These are phyloP conservation scores for Zootoca vivipara DNA, from an alignment of 2,113 vertebrate species.

Conservation along the genomic window DNA sequence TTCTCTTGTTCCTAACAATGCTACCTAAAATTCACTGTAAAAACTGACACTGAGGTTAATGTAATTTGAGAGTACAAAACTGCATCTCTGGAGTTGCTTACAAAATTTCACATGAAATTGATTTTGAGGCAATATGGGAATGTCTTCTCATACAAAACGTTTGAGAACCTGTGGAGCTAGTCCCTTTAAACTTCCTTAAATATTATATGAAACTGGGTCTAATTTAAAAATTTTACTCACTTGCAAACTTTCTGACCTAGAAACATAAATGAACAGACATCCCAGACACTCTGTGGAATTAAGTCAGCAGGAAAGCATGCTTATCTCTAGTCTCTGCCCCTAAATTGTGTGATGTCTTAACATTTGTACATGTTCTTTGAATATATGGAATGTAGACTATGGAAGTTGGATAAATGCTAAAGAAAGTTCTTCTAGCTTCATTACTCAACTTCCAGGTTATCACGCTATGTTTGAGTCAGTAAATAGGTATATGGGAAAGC, in stretches of 20 bases:
- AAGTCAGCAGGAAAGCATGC: not conserved
- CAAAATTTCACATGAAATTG: not conserved
- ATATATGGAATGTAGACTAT: not conserved
- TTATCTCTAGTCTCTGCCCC: not conserved
- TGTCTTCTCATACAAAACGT: not conserved
- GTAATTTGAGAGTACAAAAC: constrained; percentile 2
- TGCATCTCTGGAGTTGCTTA: not conserved
- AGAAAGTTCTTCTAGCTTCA: not conserved
- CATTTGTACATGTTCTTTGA: not conserved
- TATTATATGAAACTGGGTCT: not conserved
- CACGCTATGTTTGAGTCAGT: not conserved
- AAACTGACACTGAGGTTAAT: not conserved
- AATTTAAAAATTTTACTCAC: not conserved
- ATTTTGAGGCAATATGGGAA: not conserved
- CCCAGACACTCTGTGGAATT: not conserved
- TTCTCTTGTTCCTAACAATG: not conserved
- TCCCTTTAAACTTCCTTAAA: too few species aligned
- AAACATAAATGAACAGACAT: not conserved
- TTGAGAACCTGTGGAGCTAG: not conserved
- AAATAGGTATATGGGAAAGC: not conserved
- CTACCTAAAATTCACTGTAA: not conserved
- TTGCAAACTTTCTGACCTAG: not conserved
- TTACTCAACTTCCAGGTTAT: not conserved
- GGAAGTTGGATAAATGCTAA: not conserved
- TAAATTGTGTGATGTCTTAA: not conserved